Conservation (phyloP, 2,888 invertebrate genomes). For the Plebejus anna region DNA sequence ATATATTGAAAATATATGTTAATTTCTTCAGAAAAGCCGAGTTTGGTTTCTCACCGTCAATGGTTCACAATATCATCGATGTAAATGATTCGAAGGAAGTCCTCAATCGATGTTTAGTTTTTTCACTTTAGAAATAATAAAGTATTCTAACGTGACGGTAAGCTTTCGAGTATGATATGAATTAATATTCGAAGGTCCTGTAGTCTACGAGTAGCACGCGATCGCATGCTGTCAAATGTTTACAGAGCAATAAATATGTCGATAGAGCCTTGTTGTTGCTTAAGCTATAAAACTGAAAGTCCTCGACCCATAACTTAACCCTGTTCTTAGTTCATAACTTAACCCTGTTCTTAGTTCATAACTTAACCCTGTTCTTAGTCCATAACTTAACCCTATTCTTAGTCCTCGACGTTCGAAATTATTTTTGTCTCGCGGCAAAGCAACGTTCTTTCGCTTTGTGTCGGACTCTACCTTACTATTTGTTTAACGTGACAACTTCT, state of each 20-base stretch:
- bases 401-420: background rate
- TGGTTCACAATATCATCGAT: background rate
- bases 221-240: slow-evolving; percentile 46
- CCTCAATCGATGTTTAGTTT: background rate
- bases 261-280: slow-evolving; percentile 16
- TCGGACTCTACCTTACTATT: background rate
- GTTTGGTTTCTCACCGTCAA: background rate
- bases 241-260: slow-evolving; percentile 31
- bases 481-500: background rate
- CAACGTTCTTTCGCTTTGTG: background rate
- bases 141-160: slow-evolving; percentile 28
- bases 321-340: background rate
- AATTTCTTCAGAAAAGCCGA: background rate
- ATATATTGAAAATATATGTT: background rate
- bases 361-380: background rate
- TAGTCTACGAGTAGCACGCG: slow-evolving; percentile 41
- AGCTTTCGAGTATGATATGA: slow-evolving; percentile 20
- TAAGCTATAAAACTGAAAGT: background rate
- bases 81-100: background rate
- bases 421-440: background rate
- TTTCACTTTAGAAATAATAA: background rate
- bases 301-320: background rate
- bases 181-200: slow-evolving; percentile 62
- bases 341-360: background rate
- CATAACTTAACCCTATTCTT: background rate